These are phyloP conservation scores for Todus mexicanus DNA, from an alignment of 2,797 vertebrate genomes.

Conservation along the genomic window DNA sequence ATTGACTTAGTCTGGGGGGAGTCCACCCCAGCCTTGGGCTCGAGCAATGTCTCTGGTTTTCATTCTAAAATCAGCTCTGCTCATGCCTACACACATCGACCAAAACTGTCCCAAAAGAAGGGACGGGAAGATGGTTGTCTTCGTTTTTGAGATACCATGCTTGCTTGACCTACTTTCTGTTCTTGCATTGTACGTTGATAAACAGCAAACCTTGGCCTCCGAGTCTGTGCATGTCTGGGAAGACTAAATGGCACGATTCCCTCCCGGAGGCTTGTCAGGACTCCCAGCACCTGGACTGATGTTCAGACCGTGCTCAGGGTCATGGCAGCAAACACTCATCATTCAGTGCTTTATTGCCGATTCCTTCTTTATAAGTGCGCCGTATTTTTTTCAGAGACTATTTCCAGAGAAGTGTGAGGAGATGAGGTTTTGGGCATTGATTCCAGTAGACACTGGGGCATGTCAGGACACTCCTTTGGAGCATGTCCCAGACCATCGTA, in stretches of 20 bases:
- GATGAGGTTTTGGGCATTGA: not conserved
- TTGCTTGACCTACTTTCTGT: not conserved
- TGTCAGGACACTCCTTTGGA: not conserved
- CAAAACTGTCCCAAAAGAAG: not conserved
- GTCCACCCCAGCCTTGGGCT: not conserved
- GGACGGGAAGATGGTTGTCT: not conserved
- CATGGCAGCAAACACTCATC: not conserved
- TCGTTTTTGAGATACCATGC: not conserved
- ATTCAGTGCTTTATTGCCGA: accelerated
- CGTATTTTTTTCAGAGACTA: accelerated
- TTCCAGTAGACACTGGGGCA: not conserved
- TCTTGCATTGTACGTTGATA: not conserved
- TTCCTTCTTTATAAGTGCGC: not conserved
- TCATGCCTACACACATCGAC: not conserved
- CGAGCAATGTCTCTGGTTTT: accelerated
- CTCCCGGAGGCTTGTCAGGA: not conserved
- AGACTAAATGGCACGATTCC: not conserved
- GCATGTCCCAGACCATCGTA: not conserved
- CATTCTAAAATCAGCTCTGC: not conserved
- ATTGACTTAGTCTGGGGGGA: not conserved
- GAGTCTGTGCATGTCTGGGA: not conserved
- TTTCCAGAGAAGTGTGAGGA: not conserved
- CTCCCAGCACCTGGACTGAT: not conserved
- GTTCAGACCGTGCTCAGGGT: not conserved
- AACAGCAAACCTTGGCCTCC: not conserved